Percentiles rank a stretch among this genome's conserved stretches.
Conservation (phyloP, 2,888 invertebrate species). For the Zonitis immaculata region DNA sequence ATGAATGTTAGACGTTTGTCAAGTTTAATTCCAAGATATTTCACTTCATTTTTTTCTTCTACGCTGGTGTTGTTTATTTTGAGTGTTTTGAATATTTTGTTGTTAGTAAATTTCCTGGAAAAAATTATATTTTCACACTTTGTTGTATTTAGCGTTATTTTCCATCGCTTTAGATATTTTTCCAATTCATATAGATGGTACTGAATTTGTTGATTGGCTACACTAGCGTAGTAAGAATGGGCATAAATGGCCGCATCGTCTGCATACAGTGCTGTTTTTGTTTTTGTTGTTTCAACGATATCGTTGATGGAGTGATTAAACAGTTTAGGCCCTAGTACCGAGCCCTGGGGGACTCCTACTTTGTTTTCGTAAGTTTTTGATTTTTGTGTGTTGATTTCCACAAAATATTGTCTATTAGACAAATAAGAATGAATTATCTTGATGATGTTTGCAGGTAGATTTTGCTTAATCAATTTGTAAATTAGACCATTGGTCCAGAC, state of each 20-base stretch:
- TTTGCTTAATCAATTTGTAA: background rate
- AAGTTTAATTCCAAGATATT: background rate
- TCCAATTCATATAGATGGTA: no score
- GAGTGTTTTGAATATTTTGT: background rate
- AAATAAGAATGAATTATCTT: background rate
- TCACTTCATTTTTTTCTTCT: background rate
- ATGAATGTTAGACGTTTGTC: background rate
- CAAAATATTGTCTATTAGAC: background rate
- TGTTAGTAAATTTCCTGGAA: background rate
- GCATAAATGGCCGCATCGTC: no score
- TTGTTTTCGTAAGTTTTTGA: background rate
- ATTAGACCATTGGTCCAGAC: background rate
- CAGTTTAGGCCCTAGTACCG: background rate
- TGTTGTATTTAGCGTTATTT: no score
- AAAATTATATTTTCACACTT: background rate
- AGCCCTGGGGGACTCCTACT: constrained; percentile 1
- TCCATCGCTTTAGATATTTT: no score
- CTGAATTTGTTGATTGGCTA: no score
- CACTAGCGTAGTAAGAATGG: no score
- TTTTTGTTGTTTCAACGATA: background rate
- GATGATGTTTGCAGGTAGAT: background rate
- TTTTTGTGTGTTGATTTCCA: background rate
- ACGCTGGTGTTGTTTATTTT: background rate
- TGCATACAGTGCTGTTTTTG: background rate
- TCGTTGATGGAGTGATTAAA: background rate